Percentiles rank a stretch among this genome's conserved stretches.
Evolutionary conservation across 2,113 vertebrate species (phyloP).

Genomic region (Albula glossodonta): DNA sequence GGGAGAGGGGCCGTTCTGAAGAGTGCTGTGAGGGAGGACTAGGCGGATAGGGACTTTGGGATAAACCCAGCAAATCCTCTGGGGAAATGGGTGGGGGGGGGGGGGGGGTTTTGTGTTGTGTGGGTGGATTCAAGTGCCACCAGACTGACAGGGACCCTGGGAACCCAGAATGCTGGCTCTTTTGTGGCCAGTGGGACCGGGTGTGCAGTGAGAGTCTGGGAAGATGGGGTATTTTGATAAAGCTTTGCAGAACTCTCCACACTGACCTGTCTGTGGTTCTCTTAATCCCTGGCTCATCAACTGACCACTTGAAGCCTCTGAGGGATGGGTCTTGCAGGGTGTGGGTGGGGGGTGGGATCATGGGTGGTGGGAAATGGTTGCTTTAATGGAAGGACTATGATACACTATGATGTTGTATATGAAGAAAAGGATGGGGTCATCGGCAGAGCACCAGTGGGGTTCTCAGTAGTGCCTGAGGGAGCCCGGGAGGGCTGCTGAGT

Average conservation of each 20-base stretch:
- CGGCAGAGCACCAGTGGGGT: background rate
- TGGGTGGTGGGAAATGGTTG: background rate
- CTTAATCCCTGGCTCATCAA: conserved; percentile 50
- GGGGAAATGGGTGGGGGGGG: conserved; percentile 17
- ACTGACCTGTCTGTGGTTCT: conserved; percentile 53
- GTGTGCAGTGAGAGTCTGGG: background rate
- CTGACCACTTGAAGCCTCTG: conserved; percentile 26
- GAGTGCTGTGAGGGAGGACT: conserved; percentile 16
- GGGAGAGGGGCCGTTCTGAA: conserved; percentile 21
- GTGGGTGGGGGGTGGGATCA: conserved; percentile 36
- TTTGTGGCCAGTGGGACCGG: background rate
- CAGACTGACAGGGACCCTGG: conserved; percentile 29
- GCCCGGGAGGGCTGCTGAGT: background rate
- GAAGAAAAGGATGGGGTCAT: conserved; percentile 50
- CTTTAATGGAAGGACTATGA: conserved; percentile 41
- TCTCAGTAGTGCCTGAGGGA: background rate
- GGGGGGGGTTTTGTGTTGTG: no score
- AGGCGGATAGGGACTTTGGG: background rate
- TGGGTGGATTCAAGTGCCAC: background rate
- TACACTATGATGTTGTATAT: conserved; percentile 48
- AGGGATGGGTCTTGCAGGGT: conserved; percentile 15
- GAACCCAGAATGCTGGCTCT: conserved; percentile 32
- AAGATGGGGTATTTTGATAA: background rate
- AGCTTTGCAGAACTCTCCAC: background rate
- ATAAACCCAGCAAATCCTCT: conserved; percentile 43